These are phyloP conservation scores for Chunga burmeisteri DNA, from an alignment of 2,113 vertebrate species.

Conservation along the genomic window DNA sequence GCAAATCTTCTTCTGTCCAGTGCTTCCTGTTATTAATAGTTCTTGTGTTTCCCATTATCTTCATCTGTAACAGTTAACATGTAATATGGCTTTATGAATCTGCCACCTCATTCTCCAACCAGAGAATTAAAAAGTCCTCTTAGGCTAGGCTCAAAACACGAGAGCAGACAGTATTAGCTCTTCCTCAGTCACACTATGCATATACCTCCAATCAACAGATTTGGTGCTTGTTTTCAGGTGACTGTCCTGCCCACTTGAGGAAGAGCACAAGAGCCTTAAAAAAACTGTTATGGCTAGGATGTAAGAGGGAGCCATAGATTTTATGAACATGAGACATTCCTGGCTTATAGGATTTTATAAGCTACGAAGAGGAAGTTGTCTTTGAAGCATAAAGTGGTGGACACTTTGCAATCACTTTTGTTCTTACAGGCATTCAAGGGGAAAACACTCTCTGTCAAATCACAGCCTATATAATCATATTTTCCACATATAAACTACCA, in stretches of 20 bases:
- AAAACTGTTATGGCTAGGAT: neutral
- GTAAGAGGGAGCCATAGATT: neutral
- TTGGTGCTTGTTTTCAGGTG: neutral
- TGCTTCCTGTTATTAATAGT: neutral
- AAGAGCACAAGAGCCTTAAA: neutral
- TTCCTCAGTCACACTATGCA: neutral
- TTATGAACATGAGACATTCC: neutral
- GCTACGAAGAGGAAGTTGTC: conserved; percentile 1
- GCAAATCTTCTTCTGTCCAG: neutral
- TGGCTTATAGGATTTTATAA: neutral
- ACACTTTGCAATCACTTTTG: neutral
- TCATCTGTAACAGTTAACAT: conserved; percentile 12
- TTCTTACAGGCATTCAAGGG: neutral
- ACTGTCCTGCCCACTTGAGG: neutral
- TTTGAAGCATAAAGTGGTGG: conserved; percentile 22
- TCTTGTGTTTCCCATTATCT: conserved; percentile 13
- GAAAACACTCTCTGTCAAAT: neutral
- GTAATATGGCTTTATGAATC: neutral
- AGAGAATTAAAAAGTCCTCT: neutral
- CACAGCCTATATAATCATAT: neutral
- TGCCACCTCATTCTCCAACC: neutral
- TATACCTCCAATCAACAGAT: neutral
- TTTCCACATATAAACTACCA: neutral
- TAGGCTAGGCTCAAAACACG: neutral
- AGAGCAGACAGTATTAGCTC: neutral